Evolutionary conservation across 2,113 vertebrate genomes (phyloP), one percentile per base, ranked within the genome.

Genomic region (Grallaria varia): DNA sequence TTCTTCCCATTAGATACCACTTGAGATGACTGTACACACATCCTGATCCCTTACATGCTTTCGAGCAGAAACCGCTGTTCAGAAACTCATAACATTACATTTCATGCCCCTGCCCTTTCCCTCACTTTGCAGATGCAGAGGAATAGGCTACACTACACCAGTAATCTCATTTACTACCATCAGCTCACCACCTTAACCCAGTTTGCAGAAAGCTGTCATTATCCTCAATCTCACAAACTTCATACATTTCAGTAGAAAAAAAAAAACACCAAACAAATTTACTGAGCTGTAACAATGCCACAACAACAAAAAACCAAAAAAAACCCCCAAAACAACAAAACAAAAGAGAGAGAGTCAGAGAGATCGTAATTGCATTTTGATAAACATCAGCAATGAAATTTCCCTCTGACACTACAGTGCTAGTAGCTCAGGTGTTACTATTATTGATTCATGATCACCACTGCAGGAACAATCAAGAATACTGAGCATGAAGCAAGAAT

Each of bases 121-220:
- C 14, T 85, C 91, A 73, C 63, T 87, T 95, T 59, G 67, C 84
- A 95, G 84, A 90, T 76, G 44, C 40, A 91, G 71, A 93, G 33
- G 30, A 80, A 60, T 44, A 76, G 58, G 72, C 47, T 77, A 35
- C 63, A 67, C 68, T 40, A 81, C 68, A 91, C 15, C 47, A 85
- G 35, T 49, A 93, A 96, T 75, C 87, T 80, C 85, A 91, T 90
- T 95, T 83, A 67, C 53, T 87, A 39, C 24, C 35, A n/a, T 80
- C 50, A 90, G 63, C 50, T 91, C 77, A 53, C 35, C 82, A 95
- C 31, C 23, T 79, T 84, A 93, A 87, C 87, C 72, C 63, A 71
- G 85, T 77, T 88, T 93, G 68, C 79, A 90, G 79, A 83, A 64
- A 66, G 66, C 52, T 86, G 47, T 83, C 76, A 35, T 92, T 67